phyloP scores from a whole-genome alignment of 2,113 vertebrate species.

The Laticauda laticaudata region DNA sequence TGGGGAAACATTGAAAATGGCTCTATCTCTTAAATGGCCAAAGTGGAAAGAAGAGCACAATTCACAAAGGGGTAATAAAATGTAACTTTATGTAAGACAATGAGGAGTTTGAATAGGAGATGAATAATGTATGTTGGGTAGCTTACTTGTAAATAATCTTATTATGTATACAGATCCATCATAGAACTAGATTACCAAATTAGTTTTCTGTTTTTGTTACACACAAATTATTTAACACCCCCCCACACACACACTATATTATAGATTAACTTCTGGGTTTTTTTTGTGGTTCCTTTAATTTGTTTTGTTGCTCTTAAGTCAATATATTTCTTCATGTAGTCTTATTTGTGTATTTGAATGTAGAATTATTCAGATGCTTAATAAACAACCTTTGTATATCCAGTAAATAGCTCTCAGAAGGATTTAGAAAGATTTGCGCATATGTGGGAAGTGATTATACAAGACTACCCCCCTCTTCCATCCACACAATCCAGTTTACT shows the following conservation, averaged over 20 bases:
- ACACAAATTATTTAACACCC: background rate
- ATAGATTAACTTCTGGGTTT: background rate
- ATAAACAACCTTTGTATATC: background rate
- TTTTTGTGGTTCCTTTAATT: background rate
- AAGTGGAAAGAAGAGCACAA: background rate
- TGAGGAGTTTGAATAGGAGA: background rate
- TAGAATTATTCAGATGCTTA: background rate
- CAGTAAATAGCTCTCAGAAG: background rate
- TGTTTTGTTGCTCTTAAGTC: background rate
- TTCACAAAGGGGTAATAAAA: background rate
- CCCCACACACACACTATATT: background rate
- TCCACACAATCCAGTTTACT: background rate
- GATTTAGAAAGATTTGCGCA: background rate
- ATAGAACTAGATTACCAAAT: background rate
- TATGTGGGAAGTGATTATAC: background rate
- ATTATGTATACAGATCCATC: background rate
- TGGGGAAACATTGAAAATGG: background rate
- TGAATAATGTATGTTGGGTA: background rate
- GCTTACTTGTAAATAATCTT: background rate
- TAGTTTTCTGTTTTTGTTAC: background rate
- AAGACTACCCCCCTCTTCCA: background rate
- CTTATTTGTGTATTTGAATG: background rate
- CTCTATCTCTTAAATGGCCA: background rate
- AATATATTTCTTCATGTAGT: background rate
- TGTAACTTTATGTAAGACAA: background rate